A percentile compares a stretch with the other conserved stretches of the same genome.
Conservation (phyloP, 2,797 vertebrate genomes). For the Mormyrus hasselquistii region DNA sequence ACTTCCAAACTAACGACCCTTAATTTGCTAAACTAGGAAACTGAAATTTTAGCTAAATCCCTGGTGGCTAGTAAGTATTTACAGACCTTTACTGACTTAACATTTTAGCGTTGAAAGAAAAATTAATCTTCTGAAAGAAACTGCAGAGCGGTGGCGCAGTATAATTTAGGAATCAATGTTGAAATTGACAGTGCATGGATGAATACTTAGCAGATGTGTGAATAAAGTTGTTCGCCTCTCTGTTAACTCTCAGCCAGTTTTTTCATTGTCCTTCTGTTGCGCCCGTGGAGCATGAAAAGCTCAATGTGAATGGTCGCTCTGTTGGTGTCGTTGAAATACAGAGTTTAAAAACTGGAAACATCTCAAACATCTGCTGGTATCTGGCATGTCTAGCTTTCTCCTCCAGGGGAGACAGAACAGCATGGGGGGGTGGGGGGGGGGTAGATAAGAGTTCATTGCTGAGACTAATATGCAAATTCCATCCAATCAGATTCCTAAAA, state of each 20-base stretch:
- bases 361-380: conserved; percentile 14
- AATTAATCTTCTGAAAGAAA: neutral
- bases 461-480: conserved; percentile 17
- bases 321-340: neutral
- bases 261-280: neutral
- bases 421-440: neutral
- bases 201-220: neutral
- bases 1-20: neutral
- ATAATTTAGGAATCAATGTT: neutral
- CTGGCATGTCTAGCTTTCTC: neutral
- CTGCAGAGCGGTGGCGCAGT: neutral
- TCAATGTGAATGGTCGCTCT: neutral
- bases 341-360: conserved; percentile 5
- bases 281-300: neutral
- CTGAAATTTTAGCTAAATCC: neutral
- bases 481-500: conserved; percentile 10
- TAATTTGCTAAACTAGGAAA: neutral
- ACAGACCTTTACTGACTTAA: neutral
- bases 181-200: neutral
- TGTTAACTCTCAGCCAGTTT: conserved; percentile 1
- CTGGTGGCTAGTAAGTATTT: neutral
- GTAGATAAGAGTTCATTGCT: neutral
- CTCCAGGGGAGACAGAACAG: neutral
- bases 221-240: neutral
- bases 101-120: neutral